Conservation (phyloP, 1,140 invertebrate species). For the Diabrotica virgifera region DNA sequence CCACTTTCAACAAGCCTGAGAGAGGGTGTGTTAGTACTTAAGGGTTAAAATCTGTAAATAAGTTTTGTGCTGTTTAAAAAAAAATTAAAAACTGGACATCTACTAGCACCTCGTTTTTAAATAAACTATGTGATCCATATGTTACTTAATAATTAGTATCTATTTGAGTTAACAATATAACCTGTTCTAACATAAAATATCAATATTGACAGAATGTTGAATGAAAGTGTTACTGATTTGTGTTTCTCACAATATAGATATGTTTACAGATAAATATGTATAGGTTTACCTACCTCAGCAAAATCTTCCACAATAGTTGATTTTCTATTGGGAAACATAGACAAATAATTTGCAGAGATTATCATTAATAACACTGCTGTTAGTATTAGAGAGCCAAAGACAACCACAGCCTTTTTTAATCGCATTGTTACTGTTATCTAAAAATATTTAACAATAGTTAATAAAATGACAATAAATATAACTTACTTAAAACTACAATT, state of each 20-base stretch:
- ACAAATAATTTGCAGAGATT: conserved; percentile 40
- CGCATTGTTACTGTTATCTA: conserved; percentile 24
- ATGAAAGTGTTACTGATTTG: background rate
- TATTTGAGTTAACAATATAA: background rate
- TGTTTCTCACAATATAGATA: background rate
- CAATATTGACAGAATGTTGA: background rate
- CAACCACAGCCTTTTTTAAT: conserved; percentile 37
- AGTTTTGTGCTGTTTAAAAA: no score
- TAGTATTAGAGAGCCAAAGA: conserved; percentile 34
- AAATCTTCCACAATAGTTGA: conserved; percentile 37
- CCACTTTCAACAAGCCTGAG: no score
- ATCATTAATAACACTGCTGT: conserved; percentile 39
- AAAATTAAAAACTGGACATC: no score
- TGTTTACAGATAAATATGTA: conserved; percentile 1
- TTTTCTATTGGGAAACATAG: conserved; percentile 30
- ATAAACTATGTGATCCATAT: background rate
- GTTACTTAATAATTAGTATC: background rate
- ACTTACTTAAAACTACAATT: no score
- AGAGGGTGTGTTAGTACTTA: no score
- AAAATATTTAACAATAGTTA: no score
- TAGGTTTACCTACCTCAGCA: conserved; percentile 34
- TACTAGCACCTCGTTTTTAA: background rate
- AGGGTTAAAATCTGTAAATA: no score
- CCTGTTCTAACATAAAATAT: no score
- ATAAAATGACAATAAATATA: no score